phyloP scores from a whole-genome alignment of 2,113 vertebrate species.

The Pogonocichla stellata region DNA sequence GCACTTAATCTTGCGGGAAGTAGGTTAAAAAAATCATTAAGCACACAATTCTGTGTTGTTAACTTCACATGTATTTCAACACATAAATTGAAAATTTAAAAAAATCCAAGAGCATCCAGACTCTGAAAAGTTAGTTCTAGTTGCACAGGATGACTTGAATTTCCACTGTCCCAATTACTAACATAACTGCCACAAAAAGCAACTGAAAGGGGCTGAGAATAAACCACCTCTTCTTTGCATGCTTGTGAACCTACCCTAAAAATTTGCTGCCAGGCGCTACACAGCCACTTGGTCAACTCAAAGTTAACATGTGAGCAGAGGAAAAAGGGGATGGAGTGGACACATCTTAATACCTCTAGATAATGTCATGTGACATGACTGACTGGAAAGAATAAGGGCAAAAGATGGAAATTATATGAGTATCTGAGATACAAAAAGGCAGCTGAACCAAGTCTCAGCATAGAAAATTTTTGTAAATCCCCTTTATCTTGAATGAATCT shows the following conservation, averaged over 20 bases:
- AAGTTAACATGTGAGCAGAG: background rate
- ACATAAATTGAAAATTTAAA: background rate
- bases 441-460: background rate
- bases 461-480: background rate
- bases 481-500: background rate
- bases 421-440: background rate
- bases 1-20: background rate
- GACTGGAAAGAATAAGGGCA: background rate
- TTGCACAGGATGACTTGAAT: background rate
- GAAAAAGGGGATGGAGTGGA: background rate
- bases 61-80: background rate
- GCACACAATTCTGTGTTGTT: background rate
- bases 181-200: background rate
- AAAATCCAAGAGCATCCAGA: background rate
- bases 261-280: background rate
- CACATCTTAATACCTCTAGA: background rate
- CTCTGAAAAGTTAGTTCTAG: background rate
- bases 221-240: background rate
- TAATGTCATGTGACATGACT: background rate
- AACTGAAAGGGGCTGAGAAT: background rate
- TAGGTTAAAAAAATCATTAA: accelerated
- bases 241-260: background rate
- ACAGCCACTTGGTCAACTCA: background rate
- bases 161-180: background rate
- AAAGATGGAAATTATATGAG: background rate